Conservation (phyloP, 2,113 vertebrate species). For the Plecturocebus donacophilus region DNA sequence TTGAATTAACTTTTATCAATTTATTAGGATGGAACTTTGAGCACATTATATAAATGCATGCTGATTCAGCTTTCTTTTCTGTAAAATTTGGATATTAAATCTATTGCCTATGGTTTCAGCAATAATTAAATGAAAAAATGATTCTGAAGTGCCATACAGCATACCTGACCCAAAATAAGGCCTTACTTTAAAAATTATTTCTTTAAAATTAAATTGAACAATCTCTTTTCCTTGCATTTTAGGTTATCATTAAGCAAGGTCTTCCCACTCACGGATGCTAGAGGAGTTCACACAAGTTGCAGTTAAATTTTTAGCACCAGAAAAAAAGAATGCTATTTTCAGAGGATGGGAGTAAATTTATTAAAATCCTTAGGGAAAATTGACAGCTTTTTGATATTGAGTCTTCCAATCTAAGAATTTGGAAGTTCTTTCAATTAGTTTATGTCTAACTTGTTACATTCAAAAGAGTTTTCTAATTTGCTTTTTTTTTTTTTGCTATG, state of each 20-base stretch:
- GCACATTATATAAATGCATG: not conserved
- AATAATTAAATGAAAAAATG: not conserved
- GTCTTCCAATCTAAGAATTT: not conserved
- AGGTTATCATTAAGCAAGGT: not conserved
- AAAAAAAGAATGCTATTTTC: not conserved
- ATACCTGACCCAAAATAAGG: not conserved
- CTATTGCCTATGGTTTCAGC: not conserved
- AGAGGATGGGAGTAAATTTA: not conserved
- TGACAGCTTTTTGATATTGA: not conserved
- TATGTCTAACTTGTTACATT: not conserved
- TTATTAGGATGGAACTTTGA: not conserved
- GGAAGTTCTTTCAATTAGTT: not conserved
- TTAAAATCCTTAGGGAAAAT: not conserved
- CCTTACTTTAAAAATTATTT: not conserved
- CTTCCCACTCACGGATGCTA: not conserved
- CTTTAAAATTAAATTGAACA: not conserved
- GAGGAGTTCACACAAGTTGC: not conserved
- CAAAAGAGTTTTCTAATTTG: not conserved
- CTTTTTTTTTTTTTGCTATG: not conserved
- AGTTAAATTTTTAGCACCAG: not conserved
- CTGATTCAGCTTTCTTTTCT: not conserved
- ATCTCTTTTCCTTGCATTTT: not conserved
- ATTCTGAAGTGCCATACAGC: not conserved
- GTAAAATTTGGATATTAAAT: not conserved
- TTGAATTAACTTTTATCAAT: not conserved